Evolutionary conservation across 2,797 vertebrate species (phyloP), one percentile per base, ranked within the genome.

Genomic region (Spatula clypeata): DNA sequence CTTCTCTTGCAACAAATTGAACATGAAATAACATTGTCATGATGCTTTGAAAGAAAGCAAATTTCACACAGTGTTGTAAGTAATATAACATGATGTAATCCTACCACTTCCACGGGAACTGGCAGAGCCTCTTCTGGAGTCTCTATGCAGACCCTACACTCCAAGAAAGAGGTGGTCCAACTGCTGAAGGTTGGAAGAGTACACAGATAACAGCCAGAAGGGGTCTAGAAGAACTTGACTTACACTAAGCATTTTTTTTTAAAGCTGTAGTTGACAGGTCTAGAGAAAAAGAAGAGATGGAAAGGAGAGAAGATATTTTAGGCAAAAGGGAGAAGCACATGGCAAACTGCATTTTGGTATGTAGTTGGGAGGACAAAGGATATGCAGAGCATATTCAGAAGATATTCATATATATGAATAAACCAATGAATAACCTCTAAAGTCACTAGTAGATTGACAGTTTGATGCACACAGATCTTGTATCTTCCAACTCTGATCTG

Each of bases 11-110:
- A 92, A 91, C 26, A 88, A 96, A 80, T 21, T 81, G 76, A 93
- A 79, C 31, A 55, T 75, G 90, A 88, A 95, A 70, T 84, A 94
- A 86, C 60, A 84, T n/a, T n/a, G 69, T 76, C 44, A 67, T 27
- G 58, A 75, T 58, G 51, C 76, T 75, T 66, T 72, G 66, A 92
- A 90, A 90, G 83, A 92, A 88, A 95, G 94, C 15, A 93, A 81
- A 80, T 90, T 93, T 92, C 76, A 81, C 53, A 84, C 27, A 23
- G 34, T 60, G 45, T 47, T 81, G 54, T 90, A 91, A 86, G 80
- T 61, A 90, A 95, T 60, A 70, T 7, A 75, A 66, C 6, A 40
- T 86, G 88, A 90, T 81, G 88, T 84, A 92, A 96, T 93, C 14
- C 76, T 70, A 60, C 27, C 27, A 70, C 70, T 95, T 90, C 64